Evolutionary conservation across 2,113 vertebrate species (phyloP).

Genomic region (Gobiocypris rarus): DNA sequence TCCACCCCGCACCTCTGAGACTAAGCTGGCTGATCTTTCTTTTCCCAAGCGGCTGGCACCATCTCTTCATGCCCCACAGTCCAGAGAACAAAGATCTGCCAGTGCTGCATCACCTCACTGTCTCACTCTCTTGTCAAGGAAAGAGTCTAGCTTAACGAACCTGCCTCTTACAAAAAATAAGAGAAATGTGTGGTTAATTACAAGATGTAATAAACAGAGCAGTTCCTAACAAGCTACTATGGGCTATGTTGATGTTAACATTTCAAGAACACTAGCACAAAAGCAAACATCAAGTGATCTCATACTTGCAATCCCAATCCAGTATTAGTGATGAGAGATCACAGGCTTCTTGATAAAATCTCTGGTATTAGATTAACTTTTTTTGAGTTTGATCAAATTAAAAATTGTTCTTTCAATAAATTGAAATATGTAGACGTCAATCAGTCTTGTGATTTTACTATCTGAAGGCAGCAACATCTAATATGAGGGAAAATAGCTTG

Average conservation of each 20-base stretch:
- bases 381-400: neutral
- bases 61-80: slow-evolving; percentile 7
- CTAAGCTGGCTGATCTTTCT: slow-evolving; percentile 5
- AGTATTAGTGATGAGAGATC: neutral
- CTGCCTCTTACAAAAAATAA: neutral
- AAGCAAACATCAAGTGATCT: neutral
- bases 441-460: slow-evolving; percentile 9
- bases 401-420: neutral
- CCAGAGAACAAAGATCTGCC: slow-evolving; percentile 12
- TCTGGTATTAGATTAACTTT: neutral
- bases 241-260: neutral
- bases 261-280: neutral
- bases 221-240: neutral
- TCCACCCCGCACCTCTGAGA: slow-evolving; percentile 1
- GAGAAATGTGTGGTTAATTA: neutral
- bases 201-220: neutral
- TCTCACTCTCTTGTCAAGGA: slow-evolving; percentile 16
- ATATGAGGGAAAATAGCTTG: neutral
- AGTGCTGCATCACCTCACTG: neutral
- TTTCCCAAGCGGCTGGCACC: slow-evolving; percentile 13
- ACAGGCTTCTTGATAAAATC: slow-evolving; percentile 1
- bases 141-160: neutral
- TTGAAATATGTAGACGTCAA: neutral
- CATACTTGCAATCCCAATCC: neutral
- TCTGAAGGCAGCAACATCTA: neutral